Evolutionary conservation across 2,888 invertebrate species (phyloP).

Genomic region (Diaperis boleti): DNA sequence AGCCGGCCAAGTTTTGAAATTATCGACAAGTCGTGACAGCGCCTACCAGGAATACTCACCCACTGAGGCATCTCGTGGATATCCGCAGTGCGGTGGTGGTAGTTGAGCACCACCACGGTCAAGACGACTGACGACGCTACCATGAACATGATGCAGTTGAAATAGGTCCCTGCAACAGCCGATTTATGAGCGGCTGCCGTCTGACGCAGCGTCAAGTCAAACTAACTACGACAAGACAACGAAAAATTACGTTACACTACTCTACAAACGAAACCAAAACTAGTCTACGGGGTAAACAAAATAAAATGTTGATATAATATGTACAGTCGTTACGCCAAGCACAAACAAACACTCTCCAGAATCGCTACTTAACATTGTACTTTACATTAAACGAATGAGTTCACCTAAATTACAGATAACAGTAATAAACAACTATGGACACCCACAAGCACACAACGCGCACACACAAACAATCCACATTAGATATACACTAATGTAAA

Average conservation of each 20-base stretch:
- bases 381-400: constrained; percentile 26
- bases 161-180: constrained; percentile 84
- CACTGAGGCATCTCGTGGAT: constrained; percentile 97
- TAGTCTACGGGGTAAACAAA: constrained; percentile 46
- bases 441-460: constrained; percentile 48
- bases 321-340: constrained; percentile 62
- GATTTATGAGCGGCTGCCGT: constrained; percentile 44
- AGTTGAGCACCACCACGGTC: constrained; percentile 96
- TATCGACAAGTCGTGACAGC: not conserved
- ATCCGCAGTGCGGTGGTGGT: constrained; percentile 96
- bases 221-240: constrained; percentile 44
- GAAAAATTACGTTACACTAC: constrained; percentile 43
- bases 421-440: constrained; percentile 48
- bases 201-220: constrained; percentile 36
- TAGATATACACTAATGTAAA: constrained; percentile 55
- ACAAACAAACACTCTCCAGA: constrained; percentile 62
- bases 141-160: constrained; percentile 99
- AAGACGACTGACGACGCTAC: constrained; percentile 97
- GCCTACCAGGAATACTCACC: constrained; percentile 74
- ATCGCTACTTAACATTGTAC: constrained; percentile 52
- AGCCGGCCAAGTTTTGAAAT: too few species aligned
- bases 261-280: constrained; percentile 40
- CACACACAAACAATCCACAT: constrained; percentile 56
- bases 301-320: constrained; percentile 48
- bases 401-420: constrained; percentile 29